Conservation (phyloP, 2,113 vertebrate genomes). For the Corynorhinus townsendii region DNA sequence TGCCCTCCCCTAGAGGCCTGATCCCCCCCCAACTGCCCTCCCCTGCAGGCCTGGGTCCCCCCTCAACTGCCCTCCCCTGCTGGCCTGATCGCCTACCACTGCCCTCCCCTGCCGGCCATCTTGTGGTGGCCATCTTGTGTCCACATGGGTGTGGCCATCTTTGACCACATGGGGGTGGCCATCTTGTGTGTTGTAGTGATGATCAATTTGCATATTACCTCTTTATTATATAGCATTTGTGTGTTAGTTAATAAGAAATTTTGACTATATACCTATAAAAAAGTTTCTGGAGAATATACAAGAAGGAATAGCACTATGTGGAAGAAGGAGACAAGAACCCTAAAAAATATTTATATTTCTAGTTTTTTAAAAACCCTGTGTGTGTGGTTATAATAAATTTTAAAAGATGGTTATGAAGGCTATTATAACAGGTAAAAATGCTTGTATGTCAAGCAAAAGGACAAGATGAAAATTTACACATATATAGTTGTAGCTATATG, state of each 20-base stretch:
- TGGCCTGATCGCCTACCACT: too few species aligned
- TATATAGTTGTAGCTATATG: not conserved
- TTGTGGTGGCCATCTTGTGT: too few species aligned
- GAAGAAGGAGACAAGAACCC: not conserved
- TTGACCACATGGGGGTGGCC: too few species aligned
- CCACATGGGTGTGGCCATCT: too few species aligned
- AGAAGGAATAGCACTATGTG: not conserved
- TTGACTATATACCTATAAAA: not conserved
- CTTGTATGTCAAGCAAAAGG: not conserved
- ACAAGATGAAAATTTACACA: not conserved
- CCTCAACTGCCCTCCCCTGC: too few species aligned
- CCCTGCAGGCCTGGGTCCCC: too few species aligned
- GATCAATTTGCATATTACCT: too few species aligned
- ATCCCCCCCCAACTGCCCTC: too few species aligned
- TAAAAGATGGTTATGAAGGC: not conserved
- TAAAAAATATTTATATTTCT: not conserved
- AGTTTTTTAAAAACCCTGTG: not conserved
- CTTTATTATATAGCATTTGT: not conserved
- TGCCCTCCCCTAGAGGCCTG: too few species aligned
- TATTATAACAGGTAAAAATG: not conserved
- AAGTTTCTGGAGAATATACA: not conserved
- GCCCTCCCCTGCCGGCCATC: too few species aligned
- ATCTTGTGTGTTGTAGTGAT: too few species aligned
- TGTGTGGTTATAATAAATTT: not conserved
- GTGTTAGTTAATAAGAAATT: not conserved